Percentiles rank a stretch among this genome's conserved stretches.
These are phyloP conservation scores for Cataglyphis hispanica DNA, from an alignment of 1,140 invertebrate genomes.

Conservation along the genomic window DNA sequence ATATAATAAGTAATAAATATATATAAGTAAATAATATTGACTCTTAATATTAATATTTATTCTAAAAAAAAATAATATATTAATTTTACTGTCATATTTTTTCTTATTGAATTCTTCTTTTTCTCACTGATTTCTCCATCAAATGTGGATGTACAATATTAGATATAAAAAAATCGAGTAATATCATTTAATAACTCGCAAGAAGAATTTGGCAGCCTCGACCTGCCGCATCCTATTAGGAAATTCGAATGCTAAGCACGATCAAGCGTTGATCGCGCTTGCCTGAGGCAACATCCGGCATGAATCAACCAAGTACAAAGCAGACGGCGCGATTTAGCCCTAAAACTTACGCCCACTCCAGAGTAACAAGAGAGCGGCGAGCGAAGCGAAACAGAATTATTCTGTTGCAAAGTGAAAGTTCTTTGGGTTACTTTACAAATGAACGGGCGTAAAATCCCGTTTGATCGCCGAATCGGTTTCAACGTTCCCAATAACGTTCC, in stretches of 20 bases:
- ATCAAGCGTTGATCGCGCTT: constrained; percentile 61
- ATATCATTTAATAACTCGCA: neutral
- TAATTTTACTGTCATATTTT: neutral
- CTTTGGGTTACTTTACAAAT: constrained; percentile 59
- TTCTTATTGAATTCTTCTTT: neutral
- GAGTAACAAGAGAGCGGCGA: constrained; percentile 74
- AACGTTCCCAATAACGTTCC: neutral
- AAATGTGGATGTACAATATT: neutral
- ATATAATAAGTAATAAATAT: too few relatives aligned
- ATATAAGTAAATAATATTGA: neutral
- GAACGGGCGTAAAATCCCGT: constrained; percentile 34
- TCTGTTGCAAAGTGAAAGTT: constrained; percentile 78
- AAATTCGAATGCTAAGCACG: constrained; percentile 75
- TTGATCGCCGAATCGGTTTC: constrained; percentile 38
- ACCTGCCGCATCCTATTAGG: constrained; percentile 48
- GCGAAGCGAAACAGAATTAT: constrained; percentile 75
- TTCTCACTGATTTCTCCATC: neutral
- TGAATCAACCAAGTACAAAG: constrained; percentile 79
- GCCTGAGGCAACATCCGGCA: constrained; percentile 80
- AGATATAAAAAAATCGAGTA: neutral
- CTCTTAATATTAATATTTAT: too few relatives aligned
- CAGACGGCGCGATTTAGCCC: constrained; percentile 67
- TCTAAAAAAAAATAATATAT: too few relatives aligned
- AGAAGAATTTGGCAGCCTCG: constrained; percentile 13
- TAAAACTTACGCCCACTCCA: constrained; percentile 77